Evolutionary conservation across 2,797 vertebrate species (phyloP).

Genomic region (Paedocypris micromegethes): DNA sequence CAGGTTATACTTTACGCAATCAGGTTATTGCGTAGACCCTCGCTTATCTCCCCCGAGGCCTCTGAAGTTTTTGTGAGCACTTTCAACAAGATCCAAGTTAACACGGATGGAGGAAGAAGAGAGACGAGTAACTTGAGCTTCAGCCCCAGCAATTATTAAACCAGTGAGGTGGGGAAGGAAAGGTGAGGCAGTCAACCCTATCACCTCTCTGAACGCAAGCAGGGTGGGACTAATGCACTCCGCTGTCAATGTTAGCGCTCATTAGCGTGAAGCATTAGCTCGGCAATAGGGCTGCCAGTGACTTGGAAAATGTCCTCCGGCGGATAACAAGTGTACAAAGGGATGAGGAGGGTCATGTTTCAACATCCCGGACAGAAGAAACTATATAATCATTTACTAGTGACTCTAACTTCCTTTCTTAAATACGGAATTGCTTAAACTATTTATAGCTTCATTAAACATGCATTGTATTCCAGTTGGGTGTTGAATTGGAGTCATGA

Average conservation of each 20-base stretch:
- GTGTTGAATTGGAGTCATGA: too few species aligned
- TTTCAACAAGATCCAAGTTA: slow-evolving; percentile 19
- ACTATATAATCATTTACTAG: slow-evolving; percentile 47
- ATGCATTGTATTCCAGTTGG: too few species aligned
- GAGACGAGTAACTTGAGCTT: slow-evolving; percentile 22
- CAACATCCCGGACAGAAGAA: slow-evolving; percentile 40
- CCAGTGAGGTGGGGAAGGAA: slow-evolving; percentile 33
- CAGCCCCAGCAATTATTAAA: slow-evolving; percentile 28
- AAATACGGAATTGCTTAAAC: too few species aligned
- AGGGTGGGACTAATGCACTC: slow-evolving; percentile 28
- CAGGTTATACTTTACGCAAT: slow-evolving; percentile 19
- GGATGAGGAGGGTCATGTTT: slow-evolving; percentile 50
- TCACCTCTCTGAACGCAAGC: slow-evolving; percentile 18
- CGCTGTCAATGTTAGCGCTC: slow-evolving; percentile 47
- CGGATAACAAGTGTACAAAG: slow-evolving; percentile 31
- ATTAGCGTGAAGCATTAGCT: slow-evolving; percentile 47
- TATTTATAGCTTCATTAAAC: too few species aligned
- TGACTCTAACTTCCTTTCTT: slow-evolving; percentile 7
- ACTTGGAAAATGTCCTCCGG: slow-evolving; percentile 32
- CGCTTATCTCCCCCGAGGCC: slow-evolving; percentile 1
- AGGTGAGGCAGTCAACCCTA: slow-evolving; percentile 27
- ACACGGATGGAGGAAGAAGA: slow-evolving; percentile 14
- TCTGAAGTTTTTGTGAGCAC: slow-evolving; percentile 21
- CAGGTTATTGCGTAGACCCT: too few species aligned
- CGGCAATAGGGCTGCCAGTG: slow-evolving; percentile 40